Evolutionary conservation across 2,888 invertebrate genomes (phyloP).

Genomic region (Chymomyza caudatula): DNA sequence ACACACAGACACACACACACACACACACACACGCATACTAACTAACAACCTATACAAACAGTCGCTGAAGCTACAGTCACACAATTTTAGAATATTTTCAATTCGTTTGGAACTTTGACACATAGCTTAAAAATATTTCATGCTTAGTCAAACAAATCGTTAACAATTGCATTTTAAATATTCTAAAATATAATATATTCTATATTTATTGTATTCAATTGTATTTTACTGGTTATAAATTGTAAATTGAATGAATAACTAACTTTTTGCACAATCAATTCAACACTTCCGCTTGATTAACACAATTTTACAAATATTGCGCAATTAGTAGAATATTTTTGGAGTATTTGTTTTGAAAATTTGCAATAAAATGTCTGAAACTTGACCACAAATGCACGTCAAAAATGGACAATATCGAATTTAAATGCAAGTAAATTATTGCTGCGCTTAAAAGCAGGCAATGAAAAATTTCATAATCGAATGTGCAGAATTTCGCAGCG

Average conservation of each 20-base stretch:
- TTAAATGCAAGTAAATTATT: no score
- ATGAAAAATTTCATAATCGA: no score
- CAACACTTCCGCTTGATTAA: slow-evolving; percentile 65
- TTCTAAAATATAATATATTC: neutral
- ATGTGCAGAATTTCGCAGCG: no score
- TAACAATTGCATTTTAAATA: slow-evolving; percentile 41
- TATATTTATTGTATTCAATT: neutral
- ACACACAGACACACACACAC: no score
- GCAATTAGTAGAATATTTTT: neutral
- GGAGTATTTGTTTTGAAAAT: neutral
- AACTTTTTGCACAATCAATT: slow-evolving; percentile 56
- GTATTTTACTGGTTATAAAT: slow-evolving; percentile 9
- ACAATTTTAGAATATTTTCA: slow-evolving; percentile 26
- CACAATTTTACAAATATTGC: slow-evolving; percentile 23
- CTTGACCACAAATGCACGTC: neutral
- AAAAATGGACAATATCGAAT: no score
- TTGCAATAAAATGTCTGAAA: neutral
- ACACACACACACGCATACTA: neutral
- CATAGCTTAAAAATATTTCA: neutral
- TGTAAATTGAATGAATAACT: neutral
- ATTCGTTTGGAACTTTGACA: slow-evolving; percentile 27
- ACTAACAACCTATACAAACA: neutral
- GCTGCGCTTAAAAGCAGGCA: no score
- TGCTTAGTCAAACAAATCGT: slow-evolving; percentile 61
- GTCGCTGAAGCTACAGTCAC: slow-evolving; percentile 16